phyloP scores from a whole-genome alignment of 2,113 vertebrate species.

The Actenoides hombroni region DNA sequence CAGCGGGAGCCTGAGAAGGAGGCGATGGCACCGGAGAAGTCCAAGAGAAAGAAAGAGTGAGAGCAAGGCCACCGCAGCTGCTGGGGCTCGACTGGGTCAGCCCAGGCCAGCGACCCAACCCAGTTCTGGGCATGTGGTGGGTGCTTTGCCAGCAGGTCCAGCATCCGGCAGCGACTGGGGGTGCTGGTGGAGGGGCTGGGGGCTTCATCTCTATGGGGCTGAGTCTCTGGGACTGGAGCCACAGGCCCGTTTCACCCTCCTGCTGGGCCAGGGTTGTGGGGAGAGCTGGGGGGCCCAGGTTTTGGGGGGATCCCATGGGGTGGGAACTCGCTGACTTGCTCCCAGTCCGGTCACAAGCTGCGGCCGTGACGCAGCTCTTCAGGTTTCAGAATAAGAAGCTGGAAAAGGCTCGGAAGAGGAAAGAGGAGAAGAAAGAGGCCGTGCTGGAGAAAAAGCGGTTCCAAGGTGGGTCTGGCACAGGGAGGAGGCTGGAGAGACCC shows the following conservation, averaged over 20 bases:
- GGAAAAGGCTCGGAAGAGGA: slow-evolving; percentile 77
- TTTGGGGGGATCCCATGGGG: fast-evolving
- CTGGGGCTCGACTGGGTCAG: fast-evolving
- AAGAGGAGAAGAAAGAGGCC: slow-evolving; percentile 70
- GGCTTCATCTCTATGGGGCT: fast-evolving
- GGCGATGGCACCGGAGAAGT: slow-evolving; percentile 66
- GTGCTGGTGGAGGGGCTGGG: too few relatives aligned
- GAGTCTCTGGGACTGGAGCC: neutral
- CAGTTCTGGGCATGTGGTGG: fast-evolving
- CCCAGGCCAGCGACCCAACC: neutral
- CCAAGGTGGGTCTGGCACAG: slow-evolving; percentile 65
- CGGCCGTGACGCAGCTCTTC: fast-evolving
- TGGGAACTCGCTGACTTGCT: neutral
- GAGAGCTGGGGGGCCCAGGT: neutral
- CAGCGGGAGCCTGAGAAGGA: slow-evolving; percentile 82
- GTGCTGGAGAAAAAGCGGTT: slow-evolving; percentile 82
- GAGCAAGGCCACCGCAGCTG: neutral
- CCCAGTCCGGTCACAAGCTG: fast-evolving
- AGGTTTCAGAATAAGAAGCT: slow-evolving; percentile 80
- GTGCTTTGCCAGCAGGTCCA: fast-evolving
- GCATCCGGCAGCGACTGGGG: fast-evolving
- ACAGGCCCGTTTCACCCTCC: neutral
- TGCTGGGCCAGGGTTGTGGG: neutral
- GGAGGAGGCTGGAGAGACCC: neutral
- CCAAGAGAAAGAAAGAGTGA: slow-evolving; percentile 86